A percentile compares a stretch with the other conserved stretches of the same genome.
Conservation (phyloP, 2,113 vertebrate genomes). For the Dendrocopos noguchii region DNA sequence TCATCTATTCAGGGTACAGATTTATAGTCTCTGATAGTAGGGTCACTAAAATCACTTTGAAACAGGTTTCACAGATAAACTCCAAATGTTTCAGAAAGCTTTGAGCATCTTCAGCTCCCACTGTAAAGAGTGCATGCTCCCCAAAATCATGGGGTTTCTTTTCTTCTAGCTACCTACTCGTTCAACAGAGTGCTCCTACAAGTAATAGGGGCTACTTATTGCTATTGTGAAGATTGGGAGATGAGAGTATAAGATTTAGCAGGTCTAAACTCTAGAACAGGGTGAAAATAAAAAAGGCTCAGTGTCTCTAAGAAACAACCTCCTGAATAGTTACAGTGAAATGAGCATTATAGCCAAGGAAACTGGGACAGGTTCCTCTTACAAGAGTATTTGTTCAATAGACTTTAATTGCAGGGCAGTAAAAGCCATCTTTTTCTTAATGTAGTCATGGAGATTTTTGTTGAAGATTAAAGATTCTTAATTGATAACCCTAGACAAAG, state of each 20-base stretch:
- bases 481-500: neutral
- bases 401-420: neutral
- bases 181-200: neutral
- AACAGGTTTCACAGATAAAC: neutral
- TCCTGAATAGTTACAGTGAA: neutral
- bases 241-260: neutral
- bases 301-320: neutral
- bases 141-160: neutral
- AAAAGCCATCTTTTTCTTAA: neutral
- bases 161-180: neutral
- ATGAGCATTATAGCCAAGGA: neutral
- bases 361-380: neutral
- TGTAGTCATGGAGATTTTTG: neutral
- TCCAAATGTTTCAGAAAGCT: neutral
- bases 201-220: neutral
- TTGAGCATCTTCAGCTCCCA: neutral
- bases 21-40: slow-evolving; percentile 2
- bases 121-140: neutral
- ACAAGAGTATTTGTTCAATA: neutral
- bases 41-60: slow-evolving; percentile 2
- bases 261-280: neutral
- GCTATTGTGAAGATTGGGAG: neutral
- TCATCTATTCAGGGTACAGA: slow-evolving; percentile 1
- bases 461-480: neutral
- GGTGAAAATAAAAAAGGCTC: neutral